Percentiles rank a stretch among this genome's conserved stretches.
phyloP scores from a whole-genome alignment of 2,888 invertebrate genomes.

The Andrena haemorrhoa region DNA sequence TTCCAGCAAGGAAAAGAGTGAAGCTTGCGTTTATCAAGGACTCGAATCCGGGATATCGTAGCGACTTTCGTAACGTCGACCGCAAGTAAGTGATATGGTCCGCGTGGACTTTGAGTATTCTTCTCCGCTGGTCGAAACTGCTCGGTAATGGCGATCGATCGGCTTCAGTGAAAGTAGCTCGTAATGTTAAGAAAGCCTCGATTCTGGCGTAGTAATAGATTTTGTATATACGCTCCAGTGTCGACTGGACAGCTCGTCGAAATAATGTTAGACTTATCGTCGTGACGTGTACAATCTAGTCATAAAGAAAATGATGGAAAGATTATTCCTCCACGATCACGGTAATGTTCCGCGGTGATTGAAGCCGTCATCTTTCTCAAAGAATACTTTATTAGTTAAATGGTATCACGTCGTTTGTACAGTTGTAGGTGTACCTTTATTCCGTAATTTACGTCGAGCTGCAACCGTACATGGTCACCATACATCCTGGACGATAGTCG shows the following conservation, averaged over 20 bases:
- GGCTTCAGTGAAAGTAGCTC: conserved; percentile 16
- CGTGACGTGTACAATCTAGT: conserved; percentile 17
- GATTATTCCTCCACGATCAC: neutral
- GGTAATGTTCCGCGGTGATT: neutral
- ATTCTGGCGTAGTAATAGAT: neutral
- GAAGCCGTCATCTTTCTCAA: conserved; percentile 43
- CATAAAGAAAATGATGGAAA: neutral
- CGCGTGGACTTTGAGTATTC: neutral
- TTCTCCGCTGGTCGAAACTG: neutral
- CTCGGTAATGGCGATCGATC: neutral
- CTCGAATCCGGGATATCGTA: conserved; percentile 58
- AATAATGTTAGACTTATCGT: no score
- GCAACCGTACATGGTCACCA: neutral
- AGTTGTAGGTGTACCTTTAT: conserved; percentile 31
- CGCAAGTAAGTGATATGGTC: conserved; percentile 47
- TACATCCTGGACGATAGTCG: neutral
- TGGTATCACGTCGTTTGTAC: conserved; percentile 58
- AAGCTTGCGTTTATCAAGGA: conserved; percentile 68
- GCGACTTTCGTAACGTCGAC: conserved; percentile 61
- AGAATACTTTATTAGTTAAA: conserved; percentile 69
- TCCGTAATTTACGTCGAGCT: conserved; percentile 6
- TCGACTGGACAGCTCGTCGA: no score
- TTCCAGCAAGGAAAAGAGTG: conserved; percentile 67
- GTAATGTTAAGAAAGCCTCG: conserved; percentile 1
- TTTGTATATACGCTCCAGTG: neutral